Conservation (phyloP, 2,113 vertebrate genomes). For the Channa argus region DNA sequence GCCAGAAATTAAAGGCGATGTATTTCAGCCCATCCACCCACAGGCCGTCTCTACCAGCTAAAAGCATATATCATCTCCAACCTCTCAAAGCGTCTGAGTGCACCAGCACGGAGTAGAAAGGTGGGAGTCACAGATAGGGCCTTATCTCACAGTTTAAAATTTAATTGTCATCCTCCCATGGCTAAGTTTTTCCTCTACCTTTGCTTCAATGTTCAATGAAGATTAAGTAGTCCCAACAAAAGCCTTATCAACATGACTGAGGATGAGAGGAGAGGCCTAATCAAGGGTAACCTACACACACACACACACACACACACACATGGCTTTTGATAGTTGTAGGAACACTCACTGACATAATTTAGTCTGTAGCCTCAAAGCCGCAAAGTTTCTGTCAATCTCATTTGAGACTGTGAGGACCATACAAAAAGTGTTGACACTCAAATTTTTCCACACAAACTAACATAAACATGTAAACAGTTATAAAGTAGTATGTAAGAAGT, state of each 20-base stretch:
- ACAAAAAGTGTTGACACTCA: no score
- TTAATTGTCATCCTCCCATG: constrained; percentile 63
- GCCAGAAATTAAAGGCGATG: constrained; percentile 59
- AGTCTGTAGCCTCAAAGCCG: no score
- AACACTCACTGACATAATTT: no score
- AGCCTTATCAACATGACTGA: constrained; percentile 77
- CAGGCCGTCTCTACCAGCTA: constrained; percentile 25
- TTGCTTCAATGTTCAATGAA: constrained; percentile 82
- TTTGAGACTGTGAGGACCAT: no score
- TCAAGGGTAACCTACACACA: constrained; percentile 8
- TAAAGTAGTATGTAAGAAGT: no score
- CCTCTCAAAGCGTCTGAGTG: background rate
- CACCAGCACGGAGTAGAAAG: constrained; percentile 40
- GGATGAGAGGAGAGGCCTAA: constrained; percentile 52
- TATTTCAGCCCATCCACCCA: constrained; percentile 56
- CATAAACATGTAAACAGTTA: no score
- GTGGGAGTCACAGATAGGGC: constrained; percentile 74
- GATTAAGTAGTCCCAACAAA: constrained; percentile 76
- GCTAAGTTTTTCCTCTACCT: constrained; percentile 33
- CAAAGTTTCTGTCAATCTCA: no score
- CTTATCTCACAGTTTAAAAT: constrained; percentile 78
- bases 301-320: constrained; percentile 13
- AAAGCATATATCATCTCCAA: constrained; percentile 26
- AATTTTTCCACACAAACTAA: no score
- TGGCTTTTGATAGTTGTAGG: no score